phyloP scores from a whole-genome alignment of 2,888 invertebrate species.

The Limnephilus rhombicus region DNA sequence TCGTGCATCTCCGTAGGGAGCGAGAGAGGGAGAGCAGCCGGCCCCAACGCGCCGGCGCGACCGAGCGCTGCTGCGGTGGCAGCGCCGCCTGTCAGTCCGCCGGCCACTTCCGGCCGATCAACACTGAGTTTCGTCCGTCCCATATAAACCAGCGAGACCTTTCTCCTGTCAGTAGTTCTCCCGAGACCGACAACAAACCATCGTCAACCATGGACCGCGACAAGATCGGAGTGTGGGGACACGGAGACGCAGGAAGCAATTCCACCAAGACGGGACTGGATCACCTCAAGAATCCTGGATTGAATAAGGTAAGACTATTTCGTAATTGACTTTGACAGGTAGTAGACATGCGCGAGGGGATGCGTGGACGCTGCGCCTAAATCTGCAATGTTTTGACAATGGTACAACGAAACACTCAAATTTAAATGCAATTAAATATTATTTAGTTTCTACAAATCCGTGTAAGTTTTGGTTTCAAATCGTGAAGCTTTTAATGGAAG shows the following conservation, averaged over 20 bases:
- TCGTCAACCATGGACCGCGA: constrained; percentile 76
- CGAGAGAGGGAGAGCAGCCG: constrained; percentile 29
- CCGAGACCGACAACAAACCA: constrained; percentile 66
- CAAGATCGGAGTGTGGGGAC: constrained; percentile 80
- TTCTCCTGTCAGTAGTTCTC: constrained; percentile 71
- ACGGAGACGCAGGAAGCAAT: constrained; percentile 76
- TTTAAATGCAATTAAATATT: not conserved
- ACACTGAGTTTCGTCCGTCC: constrained; percentile 40
- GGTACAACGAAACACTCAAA: not conserved
- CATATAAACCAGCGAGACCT: constrained; percentile 67
- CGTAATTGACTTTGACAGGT: constrained; percentile 62
- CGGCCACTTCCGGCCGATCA: constrained; percentile 61
- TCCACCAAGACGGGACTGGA: constrained; percentile 82
- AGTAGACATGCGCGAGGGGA: constrained; percentile 23
- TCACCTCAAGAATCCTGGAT: constrained; percentile 81
- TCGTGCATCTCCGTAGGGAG: constrained; percentile 48
- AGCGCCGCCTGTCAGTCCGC: constrained; percentile 52
- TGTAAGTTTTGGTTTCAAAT: not conserved
- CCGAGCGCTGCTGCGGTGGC: constrained; percentile 51
- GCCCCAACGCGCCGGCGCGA: constrained; percentile 41
- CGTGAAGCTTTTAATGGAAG: not conserved
- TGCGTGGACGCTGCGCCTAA: not conserved
- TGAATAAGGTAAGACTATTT: constrained; percentile 81
- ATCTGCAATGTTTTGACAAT: constrained; percentile 42
- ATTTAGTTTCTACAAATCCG: not conserved